Base-by-base conservation (phyloP, 2,888 invertebrate genomes). In the Acronicta psi region DNA sequence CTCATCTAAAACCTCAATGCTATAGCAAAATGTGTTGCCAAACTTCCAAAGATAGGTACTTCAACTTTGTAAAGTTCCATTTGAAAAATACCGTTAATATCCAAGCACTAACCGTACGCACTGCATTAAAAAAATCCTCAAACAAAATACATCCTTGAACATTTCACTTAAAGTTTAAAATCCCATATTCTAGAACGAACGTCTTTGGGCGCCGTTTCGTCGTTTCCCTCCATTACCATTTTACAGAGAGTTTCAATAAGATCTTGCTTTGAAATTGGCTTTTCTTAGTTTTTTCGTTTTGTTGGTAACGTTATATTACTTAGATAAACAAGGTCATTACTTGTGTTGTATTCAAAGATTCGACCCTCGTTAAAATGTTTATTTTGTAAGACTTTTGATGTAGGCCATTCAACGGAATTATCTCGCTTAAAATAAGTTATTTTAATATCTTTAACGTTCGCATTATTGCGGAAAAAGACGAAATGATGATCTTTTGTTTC, bases 171-270 rank as follows among this genome's bases (percentile, higher is more conserved):
- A 65, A 59, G 70, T 58, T 67, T 56, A 75, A 71, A 76, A 59
- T 77, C 55, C 44, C 69, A 63, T 67, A 59, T 53, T 47, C 40
- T 41, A 25, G n/a, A 49, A 41, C 20, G 41, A 53, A 68, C 58
- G 59, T 66, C 64, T 74, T 75, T 69, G 41, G 69, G 60, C 56
- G 57, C 64, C 77, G 54, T 71, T 73, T 74, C 59, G 53, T 50
- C 67, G 73, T 72, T 79, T 79, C 72, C 70, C 72, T 68, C 73
- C 69, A 69, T 76, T 76, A 71, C 69, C 78, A 72, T 77, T 79
- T 74, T 69, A 77, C 67, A 77, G 55, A 68, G 72, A 78, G 64
- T 78, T 80, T 75, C 74, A 82, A 80, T 80, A 77, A 79, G 80
- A 68, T 78, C 69, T 75, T 70, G 66, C 77, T 76, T 79, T 67